Evolutionary conservation across 2,113 vertebrate species (phyloP), one percentile per base, ranked within the genome.

Genomic region (Mus spicilegus): DNA sequence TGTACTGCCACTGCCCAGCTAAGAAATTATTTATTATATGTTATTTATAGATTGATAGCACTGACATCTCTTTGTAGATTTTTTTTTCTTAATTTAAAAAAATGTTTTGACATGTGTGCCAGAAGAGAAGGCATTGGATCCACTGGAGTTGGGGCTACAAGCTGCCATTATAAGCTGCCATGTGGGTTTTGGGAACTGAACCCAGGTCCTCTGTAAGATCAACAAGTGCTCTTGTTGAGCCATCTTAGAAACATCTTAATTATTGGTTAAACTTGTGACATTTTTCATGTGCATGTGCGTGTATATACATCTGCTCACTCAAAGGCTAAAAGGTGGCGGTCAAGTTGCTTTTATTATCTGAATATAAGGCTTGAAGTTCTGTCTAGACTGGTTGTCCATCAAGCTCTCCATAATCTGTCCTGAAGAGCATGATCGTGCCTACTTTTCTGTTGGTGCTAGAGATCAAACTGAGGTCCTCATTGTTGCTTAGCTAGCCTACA

Each of bases 191-290:
- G 54, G 73, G 19, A 24, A 24, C 46, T 51, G 28, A 78, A 78
- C 76, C 46, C 22, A 33, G 26, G 75, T 77, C 46, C 28, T 77
- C 46, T 30, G 46, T 12, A 51, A 46, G 73, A 76, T 6, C 26
- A 49, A 7, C 46, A 49, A 78, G 28, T 51, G 49, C 28, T 78
- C 49, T 54, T 49, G 12, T 28, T 77, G 75, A 77, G 42, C 13
- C 17, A 51, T 54, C 77, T 5, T 24, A 80, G 77, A 82, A 54
- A 54, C 54, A 54, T 84, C 78, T 80, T 87, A 93, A 87, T 87
- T 42, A 76, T 63, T 92, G 42, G 56, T 76, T 94, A 77, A 92
- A 92, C 65, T 69, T 20, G 33, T 72, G 39, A 94, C 17, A 65
- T 58, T 87, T 89, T 58, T 89, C 9, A 13, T 56, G 33, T 36